Evolutionary conservation across 2,888 invertebrate genomes (phyloP), one percentile per base, ranked within the genome.

Genomic region (Carcina quercana): DNA sequence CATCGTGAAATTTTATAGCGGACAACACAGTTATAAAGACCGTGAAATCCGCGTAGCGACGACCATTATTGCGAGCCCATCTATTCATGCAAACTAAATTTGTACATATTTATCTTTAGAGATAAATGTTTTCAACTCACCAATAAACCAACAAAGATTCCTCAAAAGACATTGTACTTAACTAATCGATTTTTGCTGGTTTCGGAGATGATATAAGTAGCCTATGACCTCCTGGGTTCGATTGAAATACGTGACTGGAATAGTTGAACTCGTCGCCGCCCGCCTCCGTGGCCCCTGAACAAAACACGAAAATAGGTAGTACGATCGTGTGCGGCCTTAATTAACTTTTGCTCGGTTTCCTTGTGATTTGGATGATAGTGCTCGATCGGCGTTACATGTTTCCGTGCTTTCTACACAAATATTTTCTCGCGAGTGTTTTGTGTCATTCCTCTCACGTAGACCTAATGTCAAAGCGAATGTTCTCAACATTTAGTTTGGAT

Each of bases 191-290:
- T 32, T 32, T 36, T 36, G 32, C 29, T 36, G 32, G 25, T 25
- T 26, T 15, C 28, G 15, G 15, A 24, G 26, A 12, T 24, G 28
- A 30, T 30, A 26, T 32, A 32, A 32, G 33, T 30, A 30, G 30
- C 33, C 27, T 29, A 29, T 33, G 30, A 25, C 24, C 32, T 29
- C 32, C 56, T 60, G 59, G 51, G 60, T 59, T 62, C 66, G 59
- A 79, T 78, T 78, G 71, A 75, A 71, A 68, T 72, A 74, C 74
- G 76, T 75, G 75, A 64, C 24, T 24, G 10, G 24, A n/a, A n/a
- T n/a, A n/a, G n/a, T 57, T 44, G 45, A 66, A 59, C 49, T 71
- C 48, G 52, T 57, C 47, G 40, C 35, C 46, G 37, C 50, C 40
- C 20, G 38, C 41, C 44, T 34, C 21, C 32, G 25, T 21, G 15